phyloP scores from a whole-genome alignment of 2,113 vertebrate genomes.

The Malurus alboscapulatus region DNA sequence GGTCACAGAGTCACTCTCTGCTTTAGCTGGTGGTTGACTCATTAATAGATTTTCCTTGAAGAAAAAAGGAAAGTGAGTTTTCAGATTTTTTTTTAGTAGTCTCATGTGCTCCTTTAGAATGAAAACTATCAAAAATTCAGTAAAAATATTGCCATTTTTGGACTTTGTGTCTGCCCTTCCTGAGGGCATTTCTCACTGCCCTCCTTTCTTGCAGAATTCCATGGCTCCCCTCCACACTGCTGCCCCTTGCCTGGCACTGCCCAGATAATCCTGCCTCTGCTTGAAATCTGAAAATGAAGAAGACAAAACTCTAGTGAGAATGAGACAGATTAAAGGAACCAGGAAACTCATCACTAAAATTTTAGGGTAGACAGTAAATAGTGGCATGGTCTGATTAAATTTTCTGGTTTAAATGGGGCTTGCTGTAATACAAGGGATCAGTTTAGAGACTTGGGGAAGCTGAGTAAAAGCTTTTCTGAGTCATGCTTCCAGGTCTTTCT shows the following conservation, averaged over 20 bases:
- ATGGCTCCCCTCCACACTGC: not conserved
- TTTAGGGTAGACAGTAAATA: not conserved
- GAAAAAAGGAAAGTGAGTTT: conserved; percentile 15
- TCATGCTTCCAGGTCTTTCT: not conserved
- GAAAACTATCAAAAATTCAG: not conserved
- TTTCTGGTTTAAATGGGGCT: not conserved
- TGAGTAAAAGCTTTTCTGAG: not conserved
- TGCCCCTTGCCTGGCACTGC: not conserved
- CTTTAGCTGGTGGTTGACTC: not conserved
- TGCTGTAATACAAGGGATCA: not conserved
- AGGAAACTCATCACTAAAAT: not conserved
- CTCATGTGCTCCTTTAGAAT: not conserved
- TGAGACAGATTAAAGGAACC: not conserved
- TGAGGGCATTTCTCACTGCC: not conserved
- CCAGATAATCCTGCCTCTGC: not conserved
- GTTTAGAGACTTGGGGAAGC: not conserved
- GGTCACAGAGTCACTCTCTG: not conserved
- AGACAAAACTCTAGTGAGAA: not conserved
- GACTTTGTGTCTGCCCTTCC: not conserved
- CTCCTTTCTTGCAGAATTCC: not conserved
- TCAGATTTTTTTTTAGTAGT: not conserved
- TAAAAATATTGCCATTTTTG: not conserved
- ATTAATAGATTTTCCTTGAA: conserved; percentile 13
- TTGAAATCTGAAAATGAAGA: not conserved
- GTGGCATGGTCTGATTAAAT: not conserved